phyloP scores from a whole-genome alignment of 2,888 invertebrate genomes.

The Clepsis dumicolana region DNA sequence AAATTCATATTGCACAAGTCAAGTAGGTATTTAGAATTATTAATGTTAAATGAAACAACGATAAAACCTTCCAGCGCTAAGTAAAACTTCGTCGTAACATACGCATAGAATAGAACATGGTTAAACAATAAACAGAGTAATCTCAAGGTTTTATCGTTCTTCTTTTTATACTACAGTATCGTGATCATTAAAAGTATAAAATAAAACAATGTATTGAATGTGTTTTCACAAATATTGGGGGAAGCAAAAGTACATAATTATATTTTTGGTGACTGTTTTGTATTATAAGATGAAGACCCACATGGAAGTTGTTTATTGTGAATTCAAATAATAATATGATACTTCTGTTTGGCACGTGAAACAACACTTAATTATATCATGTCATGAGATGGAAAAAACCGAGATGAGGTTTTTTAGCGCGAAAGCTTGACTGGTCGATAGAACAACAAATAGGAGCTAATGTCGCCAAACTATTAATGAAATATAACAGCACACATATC shows the following conservation, averaged over 20 bases:
- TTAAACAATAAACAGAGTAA: neutral
- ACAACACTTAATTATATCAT: neutral
- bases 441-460: neutral
- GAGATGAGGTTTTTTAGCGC: neutral
- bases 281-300: constrained; percentile 29
- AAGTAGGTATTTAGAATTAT: constrained; percentile 1
- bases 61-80: constrained; percentile 26
- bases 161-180: constrained; percentile 11
- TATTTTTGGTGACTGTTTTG: constrained; percentile 11
- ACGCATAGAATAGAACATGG: neutral
- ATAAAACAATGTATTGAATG: neutral
- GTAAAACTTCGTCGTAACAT: neutral
- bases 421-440: constrained; percentile 7
- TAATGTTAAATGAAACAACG: constrained; percentile 35
- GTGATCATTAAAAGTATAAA: neutral
- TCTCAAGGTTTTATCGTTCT: constrained; percentile 29
- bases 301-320: constrained; percentile 15
- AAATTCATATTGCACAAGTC: constrained; percentile 8
- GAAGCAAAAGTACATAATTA: neutral
- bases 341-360: constrained; percentile 1
- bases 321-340: constrained; percentile 20
- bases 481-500: neutral
- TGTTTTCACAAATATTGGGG: neutral
- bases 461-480: neutral
- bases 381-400: neutral